Conservation (phyloP, 2,797 vertebrate genomes). For the Acanthiza pusilla region DNA sequence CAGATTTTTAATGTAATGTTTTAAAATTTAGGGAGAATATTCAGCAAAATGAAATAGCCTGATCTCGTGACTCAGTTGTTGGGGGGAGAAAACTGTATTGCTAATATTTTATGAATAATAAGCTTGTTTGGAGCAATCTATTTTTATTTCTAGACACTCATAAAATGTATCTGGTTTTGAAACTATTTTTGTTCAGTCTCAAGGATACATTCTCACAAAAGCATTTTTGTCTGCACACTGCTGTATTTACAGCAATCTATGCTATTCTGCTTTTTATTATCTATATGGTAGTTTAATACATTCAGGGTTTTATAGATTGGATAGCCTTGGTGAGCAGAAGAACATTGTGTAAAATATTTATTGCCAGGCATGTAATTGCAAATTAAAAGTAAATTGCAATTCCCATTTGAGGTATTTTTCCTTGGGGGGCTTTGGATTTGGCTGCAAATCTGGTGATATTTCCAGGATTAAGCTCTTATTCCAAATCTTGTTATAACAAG, state of each 20-base stretch:
- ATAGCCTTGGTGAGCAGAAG: background rate
- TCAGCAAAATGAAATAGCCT: background rate
- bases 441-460: background rate
- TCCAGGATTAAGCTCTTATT: background rate
- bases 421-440: background rate
- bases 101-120: background rate
- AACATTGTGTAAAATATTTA: background rate
- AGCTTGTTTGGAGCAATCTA: background rate
- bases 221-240: background rate
- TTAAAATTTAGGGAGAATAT: background rate
- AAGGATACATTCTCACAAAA: background rate
- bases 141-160: background rate
- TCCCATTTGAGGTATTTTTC: background rate
- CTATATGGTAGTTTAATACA: background rate
- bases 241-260: background rate
- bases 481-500: background rate
- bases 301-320: background rate
- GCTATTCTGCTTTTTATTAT: background rate
- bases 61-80: background rate
- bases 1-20: background rate
- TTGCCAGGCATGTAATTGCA: background rate
- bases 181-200: background rate
- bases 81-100: background rate
- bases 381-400: background rate
- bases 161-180: background rate